Base-by-base conservation (phyloP, 35 echinoderm and acorn worm genomes). In the Amphiura filiformis region DNA sequence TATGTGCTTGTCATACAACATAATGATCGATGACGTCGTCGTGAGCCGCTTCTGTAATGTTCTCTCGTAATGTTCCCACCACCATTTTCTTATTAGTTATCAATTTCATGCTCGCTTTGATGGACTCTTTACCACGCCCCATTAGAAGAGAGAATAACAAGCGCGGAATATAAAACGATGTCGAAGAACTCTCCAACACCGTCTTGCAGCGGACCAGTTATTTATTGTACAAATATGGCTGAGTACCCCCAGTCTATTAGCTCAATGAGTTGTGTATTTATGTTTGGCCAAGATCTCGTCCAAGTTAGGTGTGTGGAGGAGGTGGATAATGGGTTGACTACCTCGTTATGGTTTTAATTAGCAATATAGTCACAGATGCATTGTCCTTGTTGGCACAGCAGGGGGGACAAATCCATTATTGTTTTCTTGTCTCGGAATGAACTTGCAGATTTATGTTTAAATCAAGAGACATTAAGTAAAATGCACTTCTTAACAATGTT, bases 201-300 rank as follows among this genome's bases (percentile, higher is more conserved):
- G 28, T 11, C 61, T 70, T 70, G 61, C 28, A 70, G 17, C 26
- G 26, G 11, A 30, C 61, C 61, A 70, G 61, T 26, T 70, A 70
- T 70, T 70, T 70, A 70, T 70, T 70, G 61, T 70, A 70, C 26
- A 70, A 70, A 70, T 70, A 70, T 30, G 61, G 28, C 26, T 18
- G 26, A 70, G 61, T 70, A 70, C 61, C 61, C n/a, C 61, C 61
- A n/a, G 61, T 70, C 61, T 70, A 70, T 70, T 70, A 70, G 61
- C 61, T 70, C 17, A 30, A 70, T 70, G 61, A 70, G 61, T 26
- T 17, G 41, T 2, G 61, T 70, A 70, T 18, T 70, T 70, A 23
- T 70, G 61, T 70, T 70, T 70, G 61, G 61, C 61, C 61, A 70
- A 70, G 61, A 70, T 70, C 61, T 70, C 44, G 44, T 18, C 15